These are phyloP conservation scores for Bubo scandiacus DNA, from an alignment of 2,113 vertebrate genomes.

Conservation along the genomic window DNA sequence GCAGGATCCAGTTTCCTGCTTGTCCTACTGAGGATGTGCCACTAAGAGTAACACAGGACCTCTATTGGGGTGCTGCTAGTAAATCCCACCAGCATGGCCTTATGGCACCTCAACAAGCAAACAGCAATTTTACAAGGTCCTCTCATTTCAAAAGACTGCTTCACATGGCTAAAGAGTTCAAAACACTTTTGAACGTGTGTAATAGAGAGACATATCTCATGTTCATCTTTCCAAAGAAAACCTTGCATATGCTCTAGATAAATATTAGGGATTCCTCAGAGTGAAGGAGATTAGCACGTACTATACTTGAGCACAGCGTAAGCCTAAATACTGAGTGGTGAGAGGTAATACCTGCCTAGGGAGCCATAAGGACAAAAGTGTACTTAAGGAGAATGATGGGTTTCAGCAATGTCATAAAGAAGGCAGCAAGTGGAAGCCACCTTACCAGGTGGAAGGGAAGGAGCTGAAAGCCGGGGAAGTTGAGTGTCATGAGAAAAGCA, in stretches of 20 bases:
- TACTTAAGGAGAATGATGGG: conserved; percentile 25
- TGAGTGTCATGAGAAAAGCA: neutral
- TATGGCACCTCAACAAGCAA: neutral
- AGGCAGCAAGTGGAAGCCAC: neutral
- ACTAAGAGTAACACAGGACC: neutral
- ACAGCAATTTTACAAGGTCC: neutral
- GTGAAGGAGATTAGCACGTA: neutral
- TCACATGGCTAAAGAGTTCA: neutral
- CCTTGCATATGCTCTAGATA: neutral
- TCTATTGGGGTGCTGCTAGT: neutral
- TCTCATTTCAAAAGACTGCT: neutral
- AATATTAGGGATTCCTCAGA: conserved; percentile 2
- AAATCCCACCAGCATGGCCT: neutral
- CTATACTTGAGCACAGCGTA: neutral
- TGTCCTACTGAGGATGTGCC: neutral
- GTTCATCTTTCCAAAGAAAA: neutral
- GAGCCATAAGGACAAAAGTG: conserved; percentile 27
- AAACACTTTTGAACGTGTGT: accelerated
- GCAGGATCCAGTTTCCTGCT: neutral
- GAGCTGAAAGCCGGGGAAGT: neutral
- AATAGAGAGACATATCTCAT: neutral
- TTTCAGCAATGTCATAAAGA: neutral
- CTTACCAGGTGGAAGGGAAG: accelerated
- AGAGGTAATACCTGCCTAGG: conserved; percentile 32
- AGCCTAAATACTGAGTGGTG: conserved; percentile 8